phyloP scores from a whole-genome alignment of 2,113 vertebrate species.

The Noturus placidus region DNA sequence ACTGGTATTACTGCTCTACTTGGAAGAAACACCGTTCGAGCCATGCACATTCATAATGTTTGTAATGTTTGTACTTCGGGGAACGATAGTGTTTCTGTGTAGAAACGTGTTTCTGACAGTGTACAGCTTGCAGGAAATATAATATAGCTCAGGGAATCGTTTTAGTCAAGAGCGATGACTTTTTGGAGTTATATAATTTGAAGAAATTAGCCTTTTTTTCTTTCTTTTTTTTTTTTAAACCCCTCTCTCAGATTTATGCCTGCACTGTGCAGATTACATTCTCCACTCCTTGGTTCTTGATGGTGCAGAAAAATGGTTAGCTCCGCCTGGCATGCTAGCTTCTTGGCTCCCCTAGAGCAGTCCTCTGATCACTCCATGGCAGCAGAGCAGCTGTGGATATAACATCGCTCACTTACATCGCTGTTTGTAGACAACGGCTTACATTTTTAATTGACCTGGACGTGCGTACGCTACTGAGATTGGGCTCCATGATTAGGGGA shows the following conservation, averaged over 20 bases:
- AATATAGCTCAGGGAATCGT: neutral
- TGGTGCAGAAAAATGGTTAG: neutral
- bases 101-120: neutral
- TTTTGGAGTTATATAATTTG: neutral
- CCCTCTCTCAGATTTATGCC: neutral
- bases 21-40: neutral
- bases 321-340: neutral
- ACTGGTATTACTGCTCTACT: neutral
- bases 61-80: neutral
- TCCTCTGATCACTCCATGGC: neutral
- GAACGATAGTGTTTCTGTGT: neutral
- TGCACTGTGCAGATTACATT: neutral
- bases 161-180: conserved; percentile 2
- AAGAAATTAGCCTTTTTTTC: neutral
- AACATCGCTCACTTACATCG: neutral
- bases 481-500: neutral
- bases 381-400: neutral
- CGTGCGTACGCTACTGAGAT: neutral
- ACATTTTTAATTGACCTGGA: neutral
- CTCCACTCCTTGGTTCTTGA: neutral
- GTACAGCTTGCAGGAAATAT: neutral
- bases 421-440: neutral
- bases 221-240: neutral
- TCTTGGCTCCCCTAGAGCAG: neutral
- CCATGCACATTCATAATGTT: neutral